phyloP scores from a whole-genome alignment of 2,113 vertebrate species.

The Osmerus mordax region DNA sequence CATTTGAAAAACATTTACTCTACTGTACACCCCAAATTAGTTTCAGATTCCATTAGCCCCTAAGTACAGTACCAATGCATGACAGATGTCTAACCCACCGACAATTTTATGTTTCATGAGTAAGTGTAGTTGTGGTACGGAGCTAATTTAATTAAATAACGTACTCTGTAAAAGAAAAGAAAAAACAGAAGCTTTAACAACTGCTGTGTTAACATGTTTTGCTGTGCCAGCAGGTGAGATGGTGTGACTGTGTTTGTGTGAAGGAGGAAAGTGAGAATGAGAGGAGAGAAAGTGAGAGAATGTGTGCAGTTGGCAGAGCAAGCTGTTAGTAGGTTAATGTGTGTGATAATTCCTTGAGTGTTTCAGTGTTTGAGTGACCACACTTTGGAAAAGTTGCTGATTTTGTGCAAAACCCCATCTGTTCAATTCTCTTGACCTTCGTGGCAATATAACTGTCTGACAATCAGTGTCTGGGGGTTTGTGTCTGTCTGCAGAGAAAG shows the following conservation, averaged over 20 bases:
- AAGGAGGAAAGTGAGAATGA: neutral
- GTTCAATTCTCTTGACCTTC: conserved; percentile 67
- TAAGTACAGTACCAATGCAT: conserved; percentile 21
- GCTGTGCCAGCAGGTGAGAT: conserved; percentile 7
- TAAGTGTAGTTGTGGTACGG: neutral
- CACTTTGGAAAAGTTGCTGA: conserved; percentile 65
- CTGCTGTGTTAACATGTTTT: neutral
- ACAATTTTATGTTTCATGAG: conserved; percentile 4
- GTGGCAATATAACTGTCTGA: conserved; percentile 48
- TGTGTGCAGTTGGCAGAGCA: conserved; percentile 22
- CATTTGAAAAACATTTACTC: conserved; percentile 37
- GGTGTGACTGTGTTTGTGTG: neutral
- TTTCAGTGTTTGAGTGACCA: conserved; percentile 54
- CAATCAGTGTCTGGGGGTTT: conserved; percentile 29
- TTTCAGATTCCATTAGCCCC: conserved; percentile 26
- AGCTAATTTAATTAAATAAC: neutral
- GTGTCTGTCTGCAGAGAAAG: conserved; percentile 12
- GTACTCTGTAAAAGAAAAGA: neutral
- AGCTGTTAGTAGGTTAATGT: conserved; percentile 42
- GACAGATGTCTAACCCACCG: conserved; percentile 18
- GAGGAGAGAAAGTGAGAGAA: conserved; percentile 16
- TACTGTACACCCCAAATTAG: conserved; percentile 26
- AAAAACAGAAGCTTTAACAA: neutral
- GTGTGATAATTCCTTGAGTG: conserved; percentile 53
- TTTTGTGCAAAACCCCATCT: conserved; percentile 69